Base-by-base conservation (phyloP, 2,888 invertebrate species). In the Melolontha melolontha region DNA sequence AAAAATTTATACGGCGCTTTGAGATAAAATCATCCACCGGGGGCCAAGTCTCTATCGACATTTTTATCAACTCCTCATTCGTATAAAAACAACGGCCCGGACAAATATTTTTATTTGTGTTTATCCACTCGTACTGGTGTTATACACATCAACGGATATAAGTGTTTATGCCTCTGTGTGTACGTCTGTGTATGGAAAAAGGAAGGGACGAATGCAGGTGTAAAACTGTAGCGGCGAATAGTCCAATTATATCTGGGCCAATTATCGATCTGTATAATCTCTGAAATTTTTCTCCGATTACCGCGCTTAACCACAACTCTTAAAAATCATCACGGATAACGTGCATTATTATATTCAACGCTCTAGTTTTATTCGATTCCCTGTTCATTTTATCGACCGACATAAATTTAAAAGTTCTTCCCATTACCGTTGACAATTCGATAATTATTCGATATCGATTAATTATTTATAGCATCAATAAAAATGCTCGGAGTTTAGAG, bases 1-100 rank as follows among this genome's bases (percentile, higher is more conserved):
- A 11, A 59, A n/a, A 71, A 74, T 74, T 74, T 74, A 74, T 74
- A 72, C 71, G 73, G 72, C 70, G 71, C 71, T 72, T 67, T 29
- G 68, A 55, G 73, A 74, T 74, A 74, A 62, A 42, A 74, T 73
- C 74, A 65, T 54, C 49, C 50, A 71, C 74, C 73, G 66, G 62
- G 52, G 74, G 74, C 74, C 41, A 68, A 72, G 70, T 71, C 69
- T 66, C 70, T 71, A 72, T 71, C 71, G 54, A 44, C 64, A 41
- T 54, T 49, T 69, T 73, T 73, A 73, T 73, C 73, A 70, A 52
- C 44, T 68, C 67, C 66, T 71, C 52, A 44, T 59, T 59, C 44
- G 14, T 29, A 59, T 44, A 59, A 59, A 59, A 59, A 59, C 59
- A 59, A 59, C 59, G 44, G 16, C 29, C n/a, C 59, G 29, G 59